Evolutionary conservation across 2,888 invertebrate genomes (phyloP), one percentile per base, ranked within the genome.

Genomic region (Nymphalis polychloros): DNA sequence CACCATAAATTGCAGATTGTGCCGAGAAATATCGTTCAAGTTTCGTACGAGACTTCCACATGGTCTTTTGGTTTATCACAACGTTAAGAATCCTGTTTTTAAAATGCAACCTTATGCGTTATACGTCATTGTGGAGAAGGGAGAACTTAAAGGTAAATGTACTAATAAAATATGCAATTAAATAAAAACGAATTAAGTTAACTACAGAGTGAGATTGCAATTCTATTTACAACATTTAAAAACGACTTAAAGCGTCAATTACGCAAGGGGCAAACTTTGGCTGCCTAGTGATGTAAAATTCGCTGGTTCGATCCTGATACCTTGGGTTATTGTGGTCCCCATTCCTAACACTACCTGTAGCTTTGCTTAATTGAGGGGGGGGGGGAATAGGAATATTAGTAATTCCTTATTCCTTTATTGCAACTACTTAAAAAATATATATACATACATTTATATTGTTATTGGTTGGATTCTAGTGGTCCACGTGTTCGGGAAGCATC

Each of bases 111-210:
- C 97, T 0, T 98, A 98, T 81, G 98, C 98, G 59, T 91, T 98
- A 23, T 98, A 98, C 84, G 96, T 98, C 49, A 97, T 97, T 80
- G 97, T 98, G 27, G 97, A 97, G 84, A 97, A 97, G 83, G 98
- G 97, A 20, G 97, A 97, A 88, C 90, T 98, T 20, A 97, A 97
- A 93, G 93, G 93, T 93, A 73, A 64, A 41, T 19, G 41, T 64
- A n/a, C 47, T 23, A 17, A 23, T 64, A 13, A 27, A 47, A 20
- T 49, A 8, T 59, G 23, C 49, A 48, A 8, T 57, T 16, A 61
- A 66, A 27, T 55, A 47, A 57, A 52, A 62, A 52, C n/a, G 48
- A 57, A 55, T 64, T 57, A 19, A 20, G 27, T 48, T 57, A 31
- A 64, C 23, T 35, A 41, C 23, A n/a, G 59, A n/a, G n/a, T 17